These are phyloP conservation scores for Noctua comes DNA, from an alignment of 2,888 invertebrate species.

Conservation along the genomic window DNA sequence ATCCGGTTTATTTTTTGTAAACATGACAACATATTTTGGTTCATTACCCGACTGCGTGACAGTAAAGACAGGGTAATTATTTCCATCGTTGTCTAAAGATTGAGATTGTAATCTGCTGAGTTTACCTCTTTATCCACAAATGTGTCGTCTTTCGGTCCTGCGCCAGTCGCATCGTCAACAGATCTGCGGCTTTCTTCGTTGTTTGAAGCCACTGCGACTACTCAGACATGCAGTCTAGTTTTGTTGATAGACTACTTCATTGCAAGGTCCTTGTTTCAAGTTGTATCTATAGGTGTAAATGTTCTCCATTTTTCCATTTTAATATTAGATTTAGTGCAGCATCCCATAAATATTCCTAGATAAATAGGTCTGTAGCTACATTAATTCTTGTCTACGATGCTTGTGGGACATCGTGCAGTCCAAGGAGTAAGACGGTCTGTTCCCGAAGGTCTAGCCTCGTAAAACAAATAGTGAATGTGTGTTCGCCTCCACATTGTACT, in stretches of 20 bases:
- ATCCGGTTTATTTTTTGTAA: not conserved
- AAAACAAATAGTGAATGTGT: constrained; percentile 73
- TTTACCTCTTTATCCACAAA: not conserved
- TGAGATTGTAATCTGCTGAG: no score
- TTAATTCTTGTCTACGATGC: constrained; percentile 57
- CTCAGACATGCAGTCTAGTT: not conserved
- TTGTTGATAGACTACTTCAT: not conserved
- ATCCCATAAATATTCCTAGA: constrained; percentile 35
- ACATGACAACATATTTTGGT: not conserved
- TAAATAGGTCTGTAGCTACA: constrained; percentile 47
- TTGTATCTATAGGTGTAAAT: not conserved
- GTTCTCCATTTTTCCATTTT: constrained; percentile 13
- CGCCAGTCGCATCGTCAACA: not conserved
- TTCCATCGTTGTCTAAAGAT: not conserved
- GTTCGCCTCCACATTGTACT: constrained; percentile 61
- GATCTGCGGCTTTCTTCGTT: no score
- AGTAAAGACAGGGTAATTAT: not conserved
- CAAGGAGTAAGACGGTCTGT: constrained; percentile 32
- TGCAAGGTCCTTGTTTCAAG: not conserved
- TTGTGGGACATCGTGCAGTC: constrained; percentile 29
- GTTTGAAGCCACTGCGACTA: no score
- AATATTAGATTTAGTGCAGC: constrained; percentile 23
- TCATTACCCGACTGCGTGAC: not conserved
- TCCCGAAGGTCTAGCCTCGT: constrained; percentile 62
- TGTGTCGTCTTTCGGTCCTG: not conserved